Evolutionary conservation across 2,888 invertebrate species (phyloP).

Genomic region (Melanargia galathea): DNA sequence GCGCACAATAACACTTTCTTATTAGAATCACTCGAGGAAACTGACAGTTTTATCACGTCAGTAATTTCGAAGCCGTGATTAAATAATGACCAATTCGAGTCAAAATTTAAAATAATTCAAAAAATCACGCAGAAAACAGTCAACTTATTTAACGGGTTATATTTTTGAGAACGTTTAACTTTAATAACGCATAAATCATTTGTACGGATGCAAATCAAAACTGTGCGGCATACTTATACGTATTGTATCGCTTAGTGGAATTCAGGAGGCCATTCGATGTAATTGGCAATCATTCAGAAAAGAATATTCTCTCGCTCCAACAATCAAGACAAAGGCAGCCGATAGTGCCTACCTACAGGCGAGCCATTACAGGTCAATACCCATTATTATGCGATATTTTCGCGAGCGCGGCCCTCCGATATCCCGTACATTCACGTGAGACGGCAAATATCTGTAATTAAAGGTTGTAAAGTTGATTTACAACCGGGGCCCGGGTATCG

Average conservation of each 20-base stretch:
- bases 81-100: conserved; percentile 40
- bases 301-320: conserved; percentile 75
- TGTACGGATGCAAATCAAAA: conserved; percentile 72
- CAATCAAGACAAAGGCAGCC: conserved; percentile 81
- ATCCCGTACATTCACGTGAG: conserved; percentile 77
- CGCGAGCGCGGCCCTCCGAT: conserved; percentile 79
- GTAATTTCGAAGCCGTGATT: conserved; percentile 41
- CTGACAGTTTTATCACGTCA: conserved; percentile 46
- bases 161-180: conserved; percentile 51
- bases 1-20: conserved; percentile 57
- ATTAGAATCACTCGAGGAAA: conserved; percentile 54
- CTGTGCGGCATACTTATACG: conserved; percentile 55
- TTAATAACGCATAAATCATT: conserved; percentile 77
- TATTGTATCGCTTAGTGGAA: conserved; percentile 72
- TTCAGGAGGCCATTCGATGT: conserved; percentile 78
- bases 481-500: conserved; percentile 74
- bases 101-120: conserved; percentile 35
- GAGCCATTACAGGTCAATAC: conserved; percentile 80
- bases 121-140: conserved; percentile 40
- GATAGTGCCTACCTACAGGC: conserved; percentile 75
- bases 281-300: conserved; percentile 81
- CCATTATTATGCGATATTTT: conserved; percentile 83
- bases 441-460: conserved; percentile 82
- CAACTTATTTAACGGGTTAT: conserved; percentile 43
- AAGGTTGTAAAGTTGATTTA: conserved; percentile 83